Evolutionary conservation across 2,888 invertebrate genomes (phyloP), one percentile per base, ranked within the genome.

Genomic region (Yponomeuta plumbellus): DNA sequence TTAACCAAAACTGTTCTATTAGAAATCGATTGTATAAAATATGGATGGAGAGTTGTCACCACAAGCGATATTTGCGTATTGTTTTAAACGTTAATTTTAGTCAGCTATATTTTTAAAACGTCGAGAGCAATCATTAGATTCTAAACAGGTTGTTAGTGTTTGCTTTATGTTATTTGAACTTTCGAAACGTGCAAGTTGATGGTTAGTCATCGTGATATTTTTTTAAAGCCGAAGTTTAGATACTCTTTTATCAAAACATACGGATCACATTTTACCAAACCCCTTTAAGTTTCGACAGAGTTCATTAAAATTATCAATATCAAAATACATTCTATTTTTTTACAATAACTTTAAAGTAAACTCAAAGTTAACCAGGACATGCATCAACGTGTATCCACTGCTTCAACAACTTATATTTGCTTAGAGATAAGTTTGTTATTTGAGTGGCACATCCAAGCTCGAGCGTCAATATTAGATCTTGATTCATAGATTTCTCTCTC

Each of bases 401-500:
- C 44, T 3, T 52, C 44, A 52, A 4, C 44, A 52, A 52, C 17
- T 52, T 52, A 17, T 52, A 4, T 52, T 52, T 52, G 44, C 44
- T 13, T 52, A 13, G 44, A 52, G 44, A 52, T 3, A 52, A 13
- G 13, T 52, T 59, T 23, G 11, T 59, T 59, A 59, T 59, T 59
- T 59, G 59, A 21, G 21, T 23, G 59, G 21, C 59, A 59, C 21
- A 59, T 59, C 21, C 22, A 59, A 11, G 11, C 59, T 59, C 23
- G 23, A 23, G 59, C 59, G 59, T 22, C 22, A 59, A 23, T 73
- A 72, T 75, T 68, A 71, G 72, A 67, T 71, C 71, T 78, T 80
- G 78, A 80, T 79, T 83, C 77, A 74, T 81, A 82, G 86, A 86
- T 90, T 89, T 89, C 89, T 85, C 86, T 70, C 69, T 52, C 67